Evolutionary conservation across 2,113 vertebrate species (phyloP).

Genomic region (Leiothrix lutea): DNA sequence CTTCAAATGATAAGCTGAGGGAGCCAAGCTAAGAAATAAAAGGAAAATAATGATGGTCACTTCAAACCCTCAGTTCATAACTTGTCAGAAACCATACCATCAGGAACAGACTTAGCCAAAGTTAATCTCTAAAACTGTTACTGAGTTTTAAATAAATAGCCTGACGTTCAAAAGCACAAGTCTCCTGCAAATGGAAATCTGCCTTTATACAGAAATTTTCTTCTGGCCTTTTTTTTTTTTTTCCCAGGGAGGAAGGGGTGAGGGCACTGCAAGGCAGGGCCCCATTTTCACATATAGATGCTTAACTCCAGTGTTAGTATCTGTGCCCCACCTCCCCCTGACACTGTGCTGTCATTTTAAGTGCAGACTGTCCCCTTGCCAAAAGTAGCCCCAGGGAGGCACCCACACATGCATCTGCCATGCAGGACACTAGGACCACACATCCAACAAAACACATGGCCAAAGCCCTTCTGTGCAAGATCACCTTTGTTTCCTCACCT

Average conservation of each 20-base stretch:
- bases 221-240: background rate
- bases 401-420: accelerated
- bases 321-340: background rate
- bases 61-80: background rate
- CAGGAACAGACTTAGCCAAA: background rate
- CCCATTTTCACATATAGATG: accelerated
- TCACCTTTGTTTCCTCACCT: background rate
- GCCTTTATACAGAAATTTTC: background rate
- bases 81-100: background rate
- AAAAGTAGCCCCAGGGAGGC: background rate
- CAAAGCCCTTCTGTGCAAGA: background rate
- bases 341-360: background rate
- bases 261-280: background rate
- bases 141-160: background rate
- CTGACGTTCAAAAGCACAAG: background rate
- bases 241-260: accelerated
- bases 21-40: background rate
- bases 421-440: accelerated
- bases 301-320: background rate
- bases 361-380: background rate
- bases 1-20: background rate
- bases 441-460: background rate
- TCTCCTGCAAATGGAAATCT: background rate
- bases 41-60: background rate
- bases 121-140: background rate